Conservation (phyloP, 2,888 invertebrate genomes). For the Mystacides longicornis region DNA sequence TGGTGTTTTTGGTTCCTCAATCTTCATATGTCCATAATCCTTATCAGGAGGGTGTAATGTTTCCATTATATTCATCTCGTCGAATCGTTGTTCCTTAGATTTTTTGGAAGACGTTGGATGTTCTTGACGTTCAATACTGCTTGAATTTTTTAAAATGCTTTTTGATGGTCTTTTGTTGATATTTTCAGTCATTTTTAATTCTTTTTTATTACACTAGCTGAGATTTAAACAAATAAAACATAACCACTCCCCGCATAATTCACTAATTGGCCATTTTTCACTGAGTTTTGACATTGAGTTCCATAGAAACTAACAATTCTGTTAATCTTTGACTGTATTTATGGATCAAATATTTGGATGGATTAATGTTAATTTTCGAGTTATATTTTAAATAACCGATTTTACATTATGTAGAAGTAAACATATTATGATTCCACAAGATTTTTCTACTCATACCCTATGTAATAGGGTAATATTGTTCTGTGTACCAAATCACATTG, state of each 20-base stretch:
- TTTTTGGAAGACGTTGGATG: constrained; percentile 41
- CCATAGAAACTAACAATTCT: not conserved
- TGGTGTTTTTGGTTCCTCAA: constrained; percentile 97
- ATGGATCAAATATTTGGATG: too few species aligned
- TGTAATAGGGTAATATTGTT: too few species aligned
- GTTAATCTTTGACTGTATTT: too few species aligned
- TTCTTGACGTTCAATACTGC: constrained; percentile 75
- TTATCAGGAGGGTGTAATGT: constrained; percentile 97
- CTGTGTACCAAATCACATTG: too few species aligned
- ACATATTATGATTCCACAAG: too few species aligned
- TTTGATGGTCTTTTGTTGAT: constrained; percentile 77
- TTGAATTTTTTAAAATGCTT: constrained; percentile 87
- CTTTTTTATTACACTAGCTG: constrained; percentile 5
- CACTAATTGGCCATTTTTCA: constrained; percentile 6
- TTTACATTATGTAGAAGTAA: too few species aligned
- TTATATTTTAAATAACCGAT: too few species aligned
- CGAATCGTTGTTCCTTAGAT: constrained; percentile 73
- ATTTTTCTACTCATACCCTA: too few species aligned
- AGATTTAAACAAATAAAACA: constrained; percentile 4
- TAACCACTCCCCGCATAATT: constrained; percentile 18
- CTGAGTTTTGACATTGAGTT: constrained; percentile 16
- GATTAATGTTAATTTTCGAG: too few species aligned
- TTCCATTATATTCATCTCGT: constrained; percentile 97
- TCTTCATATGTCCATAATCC: constrained; percentile 99
- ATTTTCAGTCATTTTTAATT: constrained; percentile 60